phyloP scores from a whole-genome alignment of 2,113 vertebrate genomes.

The Cynopterus brachyotis region DNA sequence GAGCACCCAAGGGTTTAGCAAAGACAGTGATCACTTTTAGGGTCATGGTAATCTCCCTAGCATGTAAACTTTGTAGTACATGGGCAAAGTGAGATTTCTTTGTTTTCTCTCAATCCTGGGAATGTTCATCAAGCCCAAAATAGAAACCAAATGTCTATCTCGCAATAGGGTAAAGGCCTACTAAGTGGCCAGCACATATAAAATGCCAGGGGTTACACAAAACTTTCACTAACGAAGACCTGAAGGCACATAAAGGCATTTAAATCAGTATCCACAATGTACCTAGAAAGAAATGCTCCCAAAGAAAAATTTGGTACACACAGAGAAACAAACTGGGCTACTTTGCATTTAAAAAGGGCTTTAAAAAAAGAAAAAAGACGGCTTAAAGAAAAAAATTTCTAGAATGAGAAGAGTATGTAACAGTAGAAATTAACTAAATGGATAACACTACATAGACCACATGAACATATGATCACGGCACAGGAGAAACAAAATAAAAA shows the following conservation, averaged over 20 bases:
- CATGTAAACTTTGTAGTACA: background rate
- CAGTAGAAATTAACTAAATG: constrained; percentile 40
- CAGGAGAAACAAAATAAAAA: background rate
- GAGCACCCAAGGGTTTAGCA: background rate
- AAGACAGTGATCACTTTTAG: background rate
- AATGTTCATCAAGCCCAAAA: background rate
- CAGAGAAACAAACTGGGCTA: background rate
- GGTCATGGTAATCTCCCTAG: background rate
- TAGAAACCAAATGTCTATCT: background rate
- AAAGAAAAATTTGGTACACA: background rate
- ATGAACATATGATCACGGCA: background rate
- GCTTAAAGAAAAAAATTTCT: constrained; percentile 31
- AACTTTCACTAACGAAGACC: background rate
- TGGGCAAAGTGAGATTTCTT: background rate
- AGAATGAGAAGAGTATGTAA: constrained; percentile 14
- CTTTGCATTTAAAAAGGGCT: constrained; percentile 45
- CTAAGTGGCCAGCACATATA: background rate
- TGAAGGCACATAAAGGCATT: background rate
- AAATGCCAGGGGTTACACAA: background rate
- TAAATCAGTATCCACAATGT: background rate
- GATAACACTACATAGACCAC: background rate
- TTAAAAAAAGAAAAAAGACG: background rate
- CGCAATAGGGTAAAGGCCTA: background rate
- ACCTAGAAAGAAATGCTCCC: constrained; percentile 2
- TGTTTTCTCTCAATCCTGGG: background rate